Base-by-base conservation (phyloP, 2,797 vertebrate species). In the Morelia viridis region DNA sequence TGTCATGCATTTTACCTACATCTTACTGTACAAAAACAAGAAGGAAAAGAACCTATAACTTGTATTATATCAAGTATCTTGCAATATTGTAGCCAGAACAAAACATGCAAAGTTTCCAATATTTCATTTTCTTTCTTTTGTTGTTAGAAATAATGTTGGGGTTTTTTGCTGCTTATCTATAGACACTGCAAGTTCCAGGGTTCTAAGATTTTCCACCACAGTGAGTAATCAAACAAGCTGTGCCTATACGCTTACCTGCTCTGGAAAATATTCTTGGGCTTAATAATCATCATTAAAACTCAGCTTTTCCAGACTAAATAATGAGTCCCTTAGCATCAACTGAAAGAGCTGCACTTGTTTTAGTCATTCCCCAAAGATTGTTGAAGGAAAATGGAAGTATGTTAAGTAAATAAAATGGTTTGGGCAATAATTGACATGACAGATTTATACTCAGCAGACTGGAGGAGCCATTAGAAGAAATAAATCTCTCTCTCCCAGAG, bases 201-300 rank as follows among this genome's bases (percentile, higher is more conserved):
- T 5, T 58, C 26, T 31, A 91, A 80, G 24, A 35, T 68, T 68
- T 87, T 68, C 57, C 17, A 60, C 17, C 22, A 2, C 60, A 53
- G 65, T 41, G 28, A 91, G 17, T 10, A 62, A 89, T 91, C 64
- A 93, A 57, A 35, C 11, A 90, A 90, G 89, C 5, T 91, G 28
- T 0, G 28, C 9, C 28, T 57, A 91, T 50, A 64, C 53, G 26
- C 22, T 26, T 13, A 24, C 56, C 50, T 56, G 28, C 12, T 15
- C n/a, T 24, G 65, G 28, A 88, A 91, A 88, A 83, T 76, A 61
- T 35, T 53, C 19, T 76, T 60, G 17, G 6, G 28, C 41, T 91
- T 80, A 19, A 50, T 88, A 62, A 46, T 80, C 50, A 85, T 85
- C 50, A 60, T 87, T 61, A 11, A 80, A 62, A 35, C 26, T 62